Base-by-base conservation (phyloP, 2,888 invertebrate genomes). In the Eremobia ochroleuca region DNA sequence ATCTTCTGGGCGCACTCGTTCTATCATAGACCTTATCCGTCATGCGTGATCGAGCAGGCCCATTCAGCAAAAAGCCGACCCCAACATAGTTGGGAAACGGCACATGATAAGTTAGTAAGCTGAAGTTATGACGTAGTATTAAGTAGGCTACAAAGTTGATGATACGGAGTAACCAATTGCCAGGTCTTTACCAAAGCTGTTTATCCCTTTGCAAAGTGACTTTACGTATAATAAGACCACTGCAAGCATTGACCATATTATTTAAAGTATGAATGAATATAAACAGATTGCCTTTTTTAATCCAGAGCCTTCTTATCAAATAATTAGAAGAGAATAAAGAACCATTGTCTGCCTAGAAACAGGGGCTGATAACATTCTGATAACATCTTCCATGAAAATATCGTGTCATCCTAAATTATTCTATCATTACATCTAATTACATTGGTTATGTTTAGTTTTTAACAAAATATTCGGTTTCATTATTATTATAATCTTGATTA, bases 311-410 rank as follows among this genome's bases (percentile, higher is more conserved):
- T 76, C 66, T 85, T 85, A 85, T 89, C 88, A 87, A 75, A 85
- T 87, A 89, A 88, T 89, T 85, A 85, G 67, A 81, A 77, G 73
- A 73, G 79, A 65, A 82, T 85, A 84, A 85, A 84, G 88, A 83
- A 73, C 70, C 79, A 76, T 84, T 88, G 85, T 88, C 61, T 68
- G 68, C 28, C 13, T 59, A 85, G 73, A 77, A 79, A 74, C 69
- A 67, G 70, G 21, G 64, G 15, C 31, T 34, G 85, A 85, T 80
- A 81, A 75, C 21, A 65, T 69, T 62, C 43, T 55, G 71, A 77
- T 73, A 73, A 73, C 37, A 66, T 61, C 40, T 66, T 34, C 21
- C 18, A 40, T 73, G 43, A 58, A 76, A 76, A 76, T 73, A 61
- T 37, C 31, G 40, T 43, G 73, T 66, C 62, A 37, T 62, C 31